Percentiles rank a stretch among this genome's conserved stretches.
These are phyloP conservation scores for Spea bombifrons DNA, from an alignment of 2,113 vertebrate genomes.

Conservation along the genomic window DNA sequence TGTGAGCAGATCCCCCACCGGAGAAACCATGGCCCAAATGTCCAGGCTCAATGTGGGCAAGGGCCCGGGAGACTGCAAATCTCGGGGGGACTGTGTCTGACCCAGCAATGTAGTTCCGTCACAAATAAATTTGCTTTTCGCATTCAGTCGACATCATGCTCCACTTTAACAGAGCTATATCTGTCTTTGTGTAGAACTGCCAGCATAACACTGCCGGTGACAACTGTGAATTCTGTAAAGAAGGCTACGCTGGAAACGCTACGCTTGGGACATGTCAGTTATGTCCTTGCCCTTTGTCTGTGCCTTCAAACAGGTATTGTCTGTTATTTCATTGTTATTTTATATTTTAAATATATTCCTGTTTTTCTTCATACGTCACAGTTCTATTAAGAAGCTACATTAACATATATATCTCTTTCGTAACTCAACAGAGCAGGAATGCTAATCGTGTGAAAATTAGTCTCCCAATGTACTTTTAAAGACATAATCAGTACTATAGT, in stretches of 20 bases:
- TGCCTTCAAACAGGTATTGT: constrained; percentile 74
- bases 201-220: constrained; percentile 81
- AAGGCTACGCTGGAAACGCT: constrained; percentile 79
- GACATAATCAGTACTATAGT: too few species aligned
- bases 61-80: too few species aligned
- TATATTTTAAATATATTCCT: too few species aligned
- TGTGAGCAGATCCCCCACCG: too few species aligned
- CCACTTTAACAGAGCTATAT: background rate
- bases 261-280: constrained; percentile 67
- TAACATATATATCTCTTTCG: background rate
- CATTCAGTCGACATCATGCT: too few species aligned
- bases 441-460: background rate
- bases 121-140: too few species aligned
- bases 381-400: background rate
- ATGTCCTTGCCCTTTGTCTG: constrained; percentile 78
- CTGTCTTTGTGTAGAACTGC: constrained; percentile 74
- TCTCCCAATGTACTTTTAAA: background rate
- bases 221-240: constrained; percentile 82
- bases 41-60: too few species aligned
- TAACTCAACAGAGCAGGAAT: background rate
- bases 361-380: too few species aligned
- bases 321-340: background rate
- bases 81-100: too few species aligned
- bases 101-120: too few species aligned
- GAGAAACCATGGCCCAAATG: too few species aligned